These are phyloP conservation scores for Polydrusus pterygomalis DNA, from an alignment of 2,888 invertebrate genomes.

Conservation along the genomic window DNA sequence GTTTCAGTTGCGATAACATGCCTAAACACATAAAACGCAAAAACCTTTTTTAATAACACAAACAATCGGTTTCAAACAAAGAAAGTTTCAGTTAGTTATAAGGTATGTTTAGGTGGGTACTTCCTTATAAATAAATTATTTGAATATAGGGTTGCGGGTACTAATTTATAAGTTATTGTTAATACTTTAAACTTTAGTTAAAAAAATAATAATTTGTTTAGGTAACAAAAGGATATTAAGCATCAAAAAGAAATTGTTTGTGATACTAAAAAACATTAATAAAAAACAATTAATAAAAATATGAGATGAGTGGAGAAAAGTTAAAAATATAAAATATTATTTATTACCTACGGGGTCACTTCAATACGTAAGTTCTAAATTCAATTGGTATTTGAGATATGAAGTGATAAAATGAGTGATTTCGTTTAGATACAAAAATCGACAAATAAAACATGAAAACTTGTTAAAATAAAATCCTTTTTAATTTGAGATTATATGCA, in stretches of 20 bases:
- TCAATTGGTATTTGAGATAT: not conserved
- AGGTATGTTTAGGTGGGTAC: too few species aligned
- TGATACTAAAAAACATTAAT: constrained; percentile 37
- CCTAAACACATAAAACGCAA: constrained; percentile 77
- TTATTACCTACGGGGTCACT: constrained; percentile 13
- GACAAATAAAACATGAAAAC: constrained; percentile 16
- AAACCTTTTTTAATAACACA: constrained; percentile 58
- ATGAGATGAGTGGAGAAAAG: constrained; percentile 12
- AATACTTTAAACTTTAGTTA: too few species aligned
- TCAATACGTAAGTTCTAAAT: constrained; percentile 4
- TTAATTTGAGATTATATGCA: not conserved
- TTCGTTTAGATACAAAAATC: constrained; percentile 16
- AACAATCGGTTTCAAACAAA: constrained; percentile 37
- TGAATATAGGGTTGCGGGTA: too few species aligned
- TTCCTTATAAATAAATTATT: too few species aligned
- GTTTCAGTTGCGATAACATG: constrained; percentile 91
- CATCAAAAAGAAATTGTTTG: constrained; percentile 29
- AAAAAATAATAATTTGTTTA: too few species aligned
- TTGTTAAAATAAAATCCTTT: not conserved
- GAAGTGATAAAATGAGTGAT: constrained; percentile 11
- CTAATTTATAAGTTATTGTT: too few species aligned
- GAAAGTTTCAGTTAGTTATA: too few species aligned
- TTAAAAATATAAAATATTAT: constrained; percentile 17
- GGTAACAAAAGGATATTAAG: too few species aligned
- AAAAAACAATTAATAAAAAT: constrained; percentile 28